Percentiles rank a stretch among this genome's conserved stretches.
Evolutionary conservation across 2,888 invertebrate genomes (phyloP).

Genomic region (Oxytorus armatus): DNA sequence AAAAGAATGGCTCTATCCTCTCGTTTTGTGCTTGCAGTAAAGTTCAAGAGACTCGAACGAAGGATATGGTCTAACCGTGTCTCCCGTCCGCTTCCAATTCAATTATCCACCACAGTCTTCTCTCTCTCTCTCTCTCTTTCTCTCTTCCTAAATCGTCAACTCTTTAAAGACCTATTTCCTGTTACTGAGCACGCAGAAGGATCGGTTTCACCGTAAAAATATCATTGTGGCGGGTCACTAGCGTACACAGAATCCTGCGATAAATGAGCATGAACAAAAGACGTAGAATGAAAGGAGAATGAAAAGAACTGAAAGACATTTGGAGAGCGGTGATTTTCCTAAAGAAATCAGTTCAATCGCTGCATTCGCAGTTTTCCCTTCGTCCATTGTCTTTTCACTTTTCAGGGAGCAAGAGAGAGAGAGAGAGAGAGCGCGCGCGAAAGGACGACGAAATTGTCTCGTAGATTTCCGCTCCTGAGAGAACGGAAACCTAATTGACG

Average conservation of each 20-base stretch:
- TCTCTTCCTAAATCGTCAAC: slow-evolving; percentile 16
- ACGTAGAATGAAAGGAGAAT: slow-evolving; percentile 41
- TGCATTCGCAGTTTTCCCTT: slow-evolving; percentile 35
- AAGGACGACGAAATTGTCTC: slow-evolving; percentile 7
- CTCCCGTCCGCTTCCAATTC: slow-evolving; percentile 41
- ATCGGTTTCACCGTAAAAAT: slow-evolving; percentile 41
- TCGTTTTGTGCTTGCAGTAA: slow-evolving; percentile 1
- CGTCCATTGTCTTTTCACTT: slow-evolving; percentile 58
- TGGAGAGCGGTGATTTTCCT: slow-evolving; percentile 5
- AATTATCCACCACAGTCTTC: slow-evolving; percentile 53
- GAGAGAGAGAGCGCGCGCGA: slow-evolving; percentile 6
- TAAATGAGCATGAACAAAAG: slow-evolving; percentile 54
- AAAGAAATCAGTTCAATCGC: slow-evolving; percentile 55
- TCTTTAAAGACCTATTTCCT: neutral
- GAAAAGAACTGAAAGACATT: slow-evolving; percentile 21
- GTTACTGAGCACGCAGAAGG: slow-evolving; percentile 6
- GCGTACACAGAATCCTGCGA: slow-evolving; percentile 9
- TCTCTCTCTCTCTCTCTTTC: too few species aligned
- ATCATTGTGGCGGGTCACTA: slow-evolving; percentile 47
- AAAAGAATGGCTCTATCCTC: slow-evolving; percentile 23
- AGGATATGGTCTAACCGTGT: slow-evolving; percentile 32
- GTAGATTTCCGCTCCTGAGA: slow-evolving; percentile 27
- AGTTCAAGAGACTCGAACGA: slow-evolving; percentile 3
- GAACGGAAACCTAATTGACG: slow-evolving; percentile 57
- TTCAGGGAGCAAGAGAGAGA: slow-evolving; percentile 23